phyloP scores from a whole-genome alignment of 2,113 vertebrate species.

The Melozone crissalis region DNA sequence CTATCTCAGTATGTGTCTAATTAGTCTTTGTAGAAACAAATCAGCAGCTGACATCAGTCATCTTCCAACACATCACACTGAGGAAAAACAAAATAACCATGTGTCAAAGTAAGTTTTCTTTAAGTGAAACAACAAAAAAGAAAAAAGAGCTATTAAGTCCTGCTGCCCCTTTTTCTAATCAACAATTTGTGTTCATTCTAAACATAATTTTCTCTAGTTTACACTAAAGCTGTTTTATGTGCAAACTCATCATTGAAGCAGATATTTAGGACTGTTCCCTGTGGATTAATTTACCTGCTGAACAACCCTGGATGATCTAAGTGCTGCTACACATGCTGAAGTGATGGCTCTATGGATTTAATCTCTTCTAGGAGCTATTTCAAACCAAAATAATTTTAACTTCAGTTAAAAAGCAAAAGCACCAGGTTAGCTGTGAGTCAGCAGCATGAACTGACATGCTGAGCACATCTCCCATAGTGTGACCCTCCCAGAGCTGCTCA shows the following conservation, averaged over 20 bases:
- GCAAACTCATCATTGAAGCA: not conserved
- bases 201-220: not conserved
- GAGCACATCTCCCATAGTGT: fast-evolving
- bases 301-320: not conserved
- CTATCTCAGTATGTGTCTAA: not conserved
- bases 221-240: not conserved
- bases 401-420: not conserved
- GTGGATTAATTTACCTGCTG: conserved; percentile 30
- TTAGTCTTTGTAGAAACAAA: not conserved
- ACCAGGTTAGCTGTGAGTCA: not conserved
- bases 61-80: not conserved
- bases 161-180: not conserved
- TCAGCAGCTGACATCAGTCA: not conserved
- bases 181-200: not conserved
- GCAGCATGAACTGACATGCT: fast-evolving
- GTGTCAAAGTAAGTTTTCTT: not conserved
- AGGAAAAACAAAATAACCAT: not conserved
- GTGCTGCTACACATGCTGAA: not conserved
- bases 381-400: not conserved
- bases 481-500: not conserved
- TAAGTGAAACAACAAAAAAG: not conserved
- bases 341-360: not conserved
- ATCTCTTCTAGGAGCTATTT: not conserved
- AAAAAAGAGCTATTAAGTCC: not conserved
- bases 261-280: conserved; percentile 25